phyloP scores from a whole-genome alignment of 2,888 invertebrate genomes.

The Frankliniella intonsa region DNA sequence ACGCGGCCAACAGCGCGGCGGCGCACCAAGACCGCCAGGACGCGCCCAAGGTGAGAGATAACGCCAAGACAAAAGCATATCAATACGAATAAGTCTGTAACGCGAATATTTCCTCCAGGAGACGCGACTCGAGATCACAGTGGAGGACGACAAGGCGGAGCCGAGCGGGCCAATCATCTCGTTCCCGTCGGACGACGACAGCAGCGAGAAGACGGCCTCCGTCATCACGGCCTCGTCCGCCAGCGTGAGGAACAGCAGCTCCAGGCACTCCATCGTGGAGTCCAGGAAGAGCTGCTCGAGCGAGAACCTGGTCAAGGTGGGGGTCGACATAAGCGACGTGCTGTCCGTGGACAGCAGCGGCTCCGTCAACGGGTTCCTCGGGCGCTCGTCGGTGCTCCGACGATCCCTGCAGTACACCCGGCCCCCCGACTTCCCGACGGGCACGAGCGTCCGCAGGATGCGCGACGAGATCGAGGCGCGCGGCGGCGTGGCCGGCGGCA shows the following conservation, averaged over 20 bases:
- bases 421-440: slow-evolving; percentile 29
- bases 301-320: slow-evolving; percentile 27
- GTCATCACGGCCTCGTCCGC: not conserved
- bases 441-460: slow-evolving; percentile 15
- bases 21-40: not conserved
- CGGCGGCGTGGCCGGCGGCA: slow-evolving; percentile 12
- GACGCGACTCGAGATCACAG: not conserved
- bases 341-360: slow-evolving; percentile 5
- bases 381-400: slow-evolving; percentile 27
- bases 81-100: no score
- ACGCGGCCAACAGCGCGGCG: not conserved
- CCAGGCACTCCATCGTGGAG: slow-evolving; percentile 31
- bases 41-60: no score
- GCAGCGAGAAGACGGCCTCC: not conserved
- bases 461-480: slow-evolving; percentile 27
- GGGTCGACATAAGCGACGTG: slow-evolving; percentile 5
- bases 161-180: not conserved
- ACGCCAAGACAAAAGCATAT: no score
- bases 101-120: not conserved
- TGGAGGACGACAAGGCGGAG: not conserved
- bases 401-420: slow-evolving; percentile 20
- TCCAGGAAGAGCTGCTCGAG: slow-evolving; percentile 29
- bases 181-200: not conserved
- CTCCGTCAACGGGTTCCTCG: slow-evolving; percentile 27
- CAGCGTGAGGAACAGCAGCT: not conserved